A percentile compares a stretch with the other conserved stretches of the same genome.
These are phyloP conservation scores for Lysandra coridon DNA, from an alignment of 2,888 invertebrate species.

Conservation along the genomic window DNA sequence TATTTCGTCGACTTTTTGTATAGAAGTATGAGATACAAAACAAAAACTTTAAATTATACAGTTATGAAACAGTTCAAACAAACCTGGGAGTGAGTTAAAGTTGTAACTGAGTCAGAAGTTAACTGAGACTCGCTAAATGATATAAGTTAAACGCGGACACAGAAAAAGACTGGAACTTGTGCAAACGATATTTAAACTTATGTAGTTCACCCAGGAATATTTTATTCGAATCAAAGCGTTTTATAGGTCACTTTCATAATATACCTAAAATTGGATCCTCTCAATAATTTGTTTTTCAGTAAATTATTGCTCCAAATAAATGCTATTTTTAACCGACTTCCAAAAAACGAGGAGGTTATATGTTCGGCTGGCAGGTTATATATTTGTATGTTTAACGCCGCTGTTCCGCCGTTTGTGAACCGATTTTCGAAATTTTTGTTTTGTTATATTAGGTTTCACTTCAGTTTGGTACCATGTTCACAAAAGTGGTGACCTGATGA, in stretches of 20 bases:
- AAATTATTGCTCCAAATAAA: no score
- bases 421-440: no score
- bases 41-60: conserved; percentile 9
- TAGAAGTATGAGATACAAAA: not conserved
- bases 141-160: conserved; percentile 37
- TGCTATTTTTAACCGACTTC: no score
- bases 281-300: no score
- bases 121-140: conserved; percentile 36
- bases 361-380: no score
- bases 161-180: conserved; percentile 22
- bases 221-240: not conserved
- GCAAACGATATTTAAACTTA: conserved; percentile 7
- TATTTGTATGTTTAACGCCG: no score
- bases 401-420: no score
- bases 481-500: no score
- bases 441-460: no score
- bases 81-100: conserved; percentile 19
- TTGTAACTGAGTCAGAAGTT: conserved; percentile 32
- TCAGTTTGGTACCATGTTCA: no score
- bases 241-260: not conserved
- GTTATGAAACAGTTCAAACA: conserved; percentile 11
- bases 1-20: not conserved
- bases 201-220: not conserved
- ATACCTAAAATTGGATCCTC: no score
- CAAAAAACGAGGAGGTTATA: no score